Evolutionary conservation across 2,113 vertebrate species (phyloP).

Genomic region (Mungos mungo): DNA sequence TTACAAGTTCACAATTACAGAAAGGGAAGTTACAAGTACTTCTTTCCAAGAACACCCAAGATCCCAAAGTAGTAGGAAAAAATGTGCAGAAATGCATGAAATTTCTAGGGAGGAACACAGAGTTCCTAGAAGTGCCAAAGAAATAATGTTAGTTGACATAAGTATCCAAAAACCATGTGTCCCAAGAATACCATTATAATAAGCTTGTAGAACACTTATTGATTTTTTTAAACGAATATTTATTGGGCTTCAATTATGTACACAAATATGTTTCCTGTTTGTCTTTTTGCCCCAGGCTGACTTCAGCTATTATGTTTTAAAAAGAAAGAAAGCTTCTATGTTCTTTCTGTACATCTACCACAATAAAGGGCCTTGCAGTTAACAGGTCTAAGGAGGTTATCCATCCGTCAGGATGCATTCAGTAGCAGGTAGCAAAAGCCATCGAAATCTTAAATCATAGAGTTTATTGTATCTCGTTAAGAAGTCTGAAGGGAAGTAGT

Average conservation of each 20-base stretch:
- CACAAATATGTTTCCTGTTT: background rate
- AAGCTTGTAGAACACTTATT: background rate
- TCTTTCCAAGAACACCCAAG: background rate
- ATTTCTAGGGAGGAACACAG: background rate
- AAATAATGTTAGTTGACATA: background rate
- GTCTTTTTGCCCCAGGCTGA: background rate
- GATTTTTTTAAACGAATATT: background rate
- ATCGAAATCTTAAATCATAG: background rate
- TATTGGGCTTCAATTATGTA: background rate
- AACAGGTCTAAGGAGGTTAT: background rate
- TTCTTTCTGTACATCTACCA: background rate
- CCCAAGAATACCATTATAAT: background rate
- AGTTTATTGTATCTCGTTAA: background rate
- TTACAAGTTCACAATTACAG: background rate
- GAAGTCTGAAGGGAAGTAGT: background rate
- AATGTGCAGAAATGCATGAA: background rate
- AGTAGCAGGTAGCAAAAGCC: background rate
- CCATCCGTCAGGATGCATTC: background rate
- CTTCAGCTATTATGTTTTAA: background rate
- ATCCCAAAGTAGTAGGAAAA: background rate
- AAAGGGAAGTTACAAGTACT: background rate
- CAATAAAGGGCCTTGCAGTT: background rate
- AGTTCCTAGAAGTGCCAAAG: background rate
- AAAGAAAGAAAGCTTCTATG: background rate
- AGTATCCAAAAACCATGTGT: background rate